Evolutionary conservation across 2,888 invertebrate species (phyloP).

Genomic region (Hemithea aestivaria): DNA sequence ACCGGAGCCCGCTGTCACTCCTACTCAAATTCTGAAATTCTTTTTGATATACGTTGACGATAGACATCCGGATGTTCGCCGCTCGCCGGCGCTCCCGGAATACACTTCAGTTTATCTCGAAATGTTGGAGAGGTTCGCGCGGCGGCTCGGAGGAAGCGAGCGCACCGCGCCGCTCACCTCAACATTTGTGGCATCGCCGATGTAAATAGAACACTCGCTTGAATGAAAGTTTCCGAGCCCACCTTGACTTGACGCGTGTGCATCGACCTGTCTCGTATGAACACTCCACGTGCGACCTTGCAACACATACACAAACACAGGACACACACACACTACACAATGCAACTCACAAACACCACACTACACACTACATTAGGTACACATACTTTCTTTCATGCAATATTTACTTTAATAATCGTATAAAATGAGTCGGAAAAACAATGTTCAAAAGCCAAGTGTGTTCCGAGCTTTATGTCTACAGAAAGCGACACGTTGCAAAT

Average conservation of each 20-base stretch:
- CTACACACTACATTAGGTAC: constrained; percentile 51
- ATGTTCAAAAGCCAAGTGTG: constrained; percentile 31
- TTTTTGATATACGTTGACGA: constrained; percentile 29
- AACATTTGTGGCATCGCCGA: constrained; percentile 55
- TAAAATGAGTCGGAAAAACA: constrained; percentile 14
- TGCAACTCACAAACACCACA: constrained; percentile 35
- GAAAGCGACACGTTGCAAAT: constrained; percentile 32
- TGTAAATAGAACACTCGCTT: constrained; percentile 71
- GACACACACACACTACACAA: constrained; percentile 39
- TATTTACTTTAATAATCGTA: constrained; percentile 26
- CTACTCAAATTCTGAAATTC: constrained; percentile 24
- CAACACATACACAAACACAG: constrained; percentile 58
- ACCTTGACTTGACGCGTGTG: constrained; percentile 72
- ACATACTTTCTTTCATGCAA: constrained; percentile 39
- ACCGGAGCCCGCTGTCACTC: constrained; percentile 26
- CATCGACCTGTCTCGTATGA: constrained; percentile 68
- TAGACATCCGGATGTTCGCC: constrained; percentile 49
- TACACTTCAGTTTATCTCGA: constrained; percentile 25
- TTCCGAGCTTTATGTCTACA: constrained; percentile 33
- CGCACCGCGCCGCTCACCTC: constrained; percentile 58
- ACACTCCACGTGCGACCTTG: constrained; percentile 69
- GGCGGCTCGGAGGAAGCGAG: constrained; percentile 55
- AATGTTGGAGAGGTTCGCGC: constrained; percentile 7
- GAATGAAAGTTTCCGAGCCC: constrained; percentile 71
- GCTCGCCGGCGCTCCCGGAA: constrained; percentile 60